Evolutionary conservation across 2,797 vertebrate genomes (phyloP).

Genomic region (Argya squamiceps): DNA sequence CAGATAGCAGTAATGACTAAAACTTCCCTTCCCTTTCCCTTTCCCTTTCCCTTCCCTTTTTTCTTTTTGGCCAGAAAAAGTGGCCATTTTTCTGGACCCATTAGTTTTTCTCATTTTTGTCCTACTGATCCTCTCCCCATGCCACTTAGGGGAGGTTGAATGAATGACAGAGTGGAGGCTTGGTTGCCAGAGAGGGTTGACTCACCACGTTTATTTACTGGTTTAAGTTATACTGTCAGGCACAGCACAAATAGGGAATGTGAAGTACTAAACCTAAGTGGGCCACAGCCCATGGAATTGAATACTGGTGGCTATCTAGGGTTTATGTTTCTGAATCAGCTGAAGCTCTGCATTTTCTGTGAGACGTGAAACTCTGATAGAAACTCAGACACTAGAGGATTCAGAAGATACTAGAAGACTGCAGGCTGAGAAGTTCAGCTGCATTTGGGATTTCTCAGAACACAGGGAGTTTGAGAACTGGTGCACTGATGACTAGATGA

Average conservation of each 20-base stretch:
- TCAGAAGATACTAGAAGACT: background rate
- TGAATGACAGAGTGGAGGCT: background rate
- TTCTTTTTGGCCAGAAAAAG: background rate
- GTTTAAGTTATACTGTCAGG: background rate
- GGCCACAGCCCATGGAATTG: background rate
- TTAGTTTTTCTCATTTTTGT: background rate
- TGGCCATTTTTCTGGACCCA: background rate
- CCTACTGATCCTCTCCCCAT: background rate
- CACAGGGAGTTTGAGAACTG: background rate
- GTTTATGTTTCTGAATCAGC: background rate
- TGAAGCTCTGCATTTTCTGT: background rate
- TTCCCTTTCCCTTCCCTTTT: background rate
- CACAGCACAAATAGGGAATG: background rate
- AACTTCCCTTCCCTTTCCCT: background rate
- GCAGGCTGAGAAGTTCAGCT: background rate
- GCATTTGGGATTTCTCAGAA: background rate
- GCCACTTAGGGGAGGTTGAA: background rate
- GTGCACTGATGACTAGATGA: background rate
- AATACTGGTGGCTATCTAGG: background rate
- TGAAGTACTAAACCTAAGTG: accelerated
- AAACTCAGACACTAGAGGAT: background rate
- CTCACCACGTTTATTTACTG: background rate
- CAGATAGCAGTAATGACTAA: background rate
- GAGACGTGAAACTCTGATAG: background rate
- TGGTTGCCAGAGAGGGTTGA: background rate